phyloP scores from a whole-genome alignment of 1,140 invertebrate genomes.

The Tetramorium alpestre region DNA sequence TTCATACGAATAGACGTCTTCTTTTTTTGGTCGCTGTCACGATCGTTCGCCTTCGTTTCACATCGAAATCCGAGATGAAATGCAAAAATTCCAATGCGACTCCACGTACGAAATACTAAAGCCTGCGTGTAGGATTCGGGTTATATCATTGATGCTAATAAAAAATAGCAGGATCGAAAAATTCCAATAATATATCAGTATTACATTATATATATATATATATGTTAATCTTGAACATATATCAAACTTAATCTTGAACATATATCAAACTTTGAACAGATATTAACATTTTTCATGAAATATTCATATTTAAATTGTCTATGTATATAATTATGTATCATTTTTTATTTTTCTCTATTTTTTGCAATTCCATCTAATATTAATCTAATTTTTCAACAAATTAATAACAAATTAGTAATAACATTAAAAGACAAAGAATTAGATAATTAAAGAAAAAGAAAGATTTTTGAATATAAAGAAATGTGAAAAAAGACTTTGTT shows the following conservation, averaged over 20 bases:
- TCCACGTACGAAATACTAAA: not conserved
- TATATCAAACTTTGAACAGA: not conserved
- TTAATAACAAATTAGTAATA: not conserved
- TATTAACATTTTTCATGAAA: not conserved
- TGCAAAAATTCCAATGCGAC: constrained; percentile 7
- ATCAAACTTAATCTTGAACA: not conserved
- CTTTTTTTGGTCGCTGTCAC: not conserved
- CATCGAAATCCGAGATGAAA: not conserved
- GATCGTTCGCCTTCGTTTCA: not conserved
- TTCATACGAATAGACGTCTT: not conserved
- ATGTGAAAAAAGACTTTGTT: not conserved
- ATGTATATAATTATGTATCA: not conserved
- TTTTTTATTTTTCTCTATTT: not conserved
- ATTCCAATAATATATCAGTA: not conserved
- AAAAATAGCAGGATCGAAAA: not conserved
- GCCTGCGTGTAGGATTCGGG: not conserved
- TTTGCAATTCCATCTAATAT: not conserved
- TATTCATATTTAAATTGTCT: not conserved
- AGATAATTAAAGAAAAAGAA: not conserved
- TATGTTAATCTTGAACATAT: not conserved
- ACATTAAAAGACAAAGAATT: not conserved
- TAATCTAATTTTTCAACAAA: not conserved
- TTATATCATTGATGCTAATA: not conserved
- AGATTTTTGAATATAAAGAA: not conserved
- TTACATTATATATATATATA: not conserved